phyloP scores from a whole-genome alignment of 2,888 invertebrate species.

The Mesorhabditis sp. region DNA sequence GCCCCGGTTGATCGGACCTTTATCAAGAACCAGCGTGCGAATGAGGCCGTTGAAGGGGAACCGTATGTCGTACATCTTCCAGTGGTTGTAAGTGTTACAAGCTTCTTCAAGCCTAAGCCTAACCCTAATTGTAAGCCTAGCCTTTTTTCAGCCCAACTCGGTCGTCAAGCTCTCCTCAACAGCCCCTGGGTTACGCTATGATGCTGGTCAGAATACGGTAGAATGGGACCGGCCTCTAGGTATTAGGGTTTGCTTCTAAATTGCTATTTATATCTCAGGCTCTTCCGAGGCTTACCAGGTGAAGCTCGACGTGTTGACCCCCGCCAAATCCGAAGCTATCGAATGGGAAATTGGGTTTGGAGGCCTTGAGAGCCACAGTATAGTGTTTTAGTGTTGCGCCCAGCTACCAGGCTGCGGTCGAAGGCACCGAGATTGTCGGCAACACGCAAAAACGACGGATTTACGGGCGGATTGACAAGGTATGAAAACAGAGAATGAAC shows the following conservation, averaged over 20 bases:
- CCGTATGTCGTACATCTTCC: slow-evolving; percentile 43
- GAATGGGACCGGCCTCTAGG: neutral
- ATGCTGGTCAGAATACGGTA: neutral
- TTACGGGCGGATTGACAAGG: neutral
- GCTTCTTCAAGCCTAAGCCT: neutral
- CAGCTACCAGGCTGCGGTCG: neutral
- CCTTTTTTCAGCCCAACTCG: neutral
- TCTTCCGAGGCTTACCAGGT: too few species aligned
- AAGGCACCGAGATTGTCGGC: neutral
- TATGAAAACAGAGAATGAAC: neutral
- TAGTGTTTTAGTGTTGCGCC: neutral
- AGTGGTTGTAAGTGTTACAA: slow-evolving; percentile 15
- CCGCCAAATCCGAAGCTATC: too few species aligned
- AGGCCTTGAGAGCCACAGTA: too few species aligned
- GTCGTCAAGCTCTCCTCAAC: neutral
- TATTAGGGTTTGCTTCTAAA: neutral
- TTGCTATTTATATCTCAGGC: too few species aligned
- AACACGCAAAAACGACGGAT: neutral
- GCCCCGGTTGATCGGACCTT: slow-evolving; percentile 28
- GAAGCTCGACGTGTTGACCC: too few species aligned
- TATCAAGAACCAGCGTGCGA: slow-evolving; percentile 31
- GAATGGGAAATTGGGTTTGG: too few species aligned
- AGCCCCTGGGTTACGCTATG: neutral
- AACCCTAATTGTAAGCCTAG: too few species aligned
- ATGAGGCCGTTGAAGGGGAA: slow-evolving; percentile 33